Percentiles rank a stretch among this genome's conserved stretches.
phyloP scores from a whole-genome alignment of 2,888 invertebrate genomes.

The Pseudococcus jackbeardsleyi region DNA sequence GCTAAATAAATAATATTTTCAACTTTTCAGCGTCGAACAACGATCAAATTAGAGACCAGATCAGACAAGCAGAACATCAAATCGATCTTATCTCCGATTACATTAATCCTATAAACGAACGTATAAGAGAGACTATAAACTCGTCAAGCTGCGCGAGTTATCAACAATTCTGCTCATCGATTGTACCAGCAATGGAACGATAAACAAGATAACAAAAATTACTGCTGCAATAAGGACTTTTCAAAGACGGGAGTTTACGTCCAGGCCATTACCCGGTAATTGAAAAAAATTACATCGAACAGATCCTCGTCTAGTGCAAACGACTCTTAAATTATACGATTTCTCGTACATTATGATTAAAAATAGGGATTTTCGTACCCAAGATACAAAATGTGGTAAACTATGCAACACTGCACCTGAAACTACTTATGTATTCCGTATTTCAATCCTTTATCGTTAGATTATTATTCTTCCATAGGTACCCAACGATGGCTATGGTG shows the following conservation, averaged over 20 bases:
- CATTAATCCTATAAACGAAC: not conserved
- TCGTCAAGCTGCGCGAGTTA: not conserved
- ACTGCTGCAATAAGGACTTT: not conserved
- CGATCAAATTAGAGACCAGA: not conserved
- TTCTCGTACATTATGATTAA: no score
- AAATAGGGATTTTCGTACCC: not conserved
- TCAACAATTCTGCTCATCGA: slow-evolving; percentile 7
- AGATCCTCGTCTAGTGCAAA: not conserved
- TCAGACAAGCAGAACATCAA: not conserved
- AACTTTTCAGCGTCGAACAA: not conserved
- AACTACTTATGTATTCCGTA: slow-evolving; percentile 10
- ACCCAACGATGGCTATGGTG: not conserved
- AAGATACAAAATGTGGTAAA: not conserved
- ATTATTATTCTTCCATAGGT: slow-evolving; percentile 17
- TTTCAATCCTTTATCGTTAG: slow-evolving; percentile 4
- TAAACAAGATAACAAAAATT: slow-evolving; percentile 3
- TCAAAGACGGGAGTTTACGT: not conserved
- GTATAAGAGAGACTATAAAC: not conserved
- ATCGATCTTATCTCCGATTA: not conserved
- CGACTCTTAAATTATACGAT: no score
- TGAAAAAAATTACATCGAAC: slow-evolving; percentile 17
- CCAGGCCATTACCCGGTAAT: not conserved
- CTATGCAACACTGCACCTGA: not conserved
- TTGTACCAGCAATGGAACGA: not conserved
- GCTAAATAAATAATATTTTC: not conserved